phyloP scores from a whole-genome alignment of 2,113 vertebrate genomes.

The Melanerpes aurifrons region DNA sequence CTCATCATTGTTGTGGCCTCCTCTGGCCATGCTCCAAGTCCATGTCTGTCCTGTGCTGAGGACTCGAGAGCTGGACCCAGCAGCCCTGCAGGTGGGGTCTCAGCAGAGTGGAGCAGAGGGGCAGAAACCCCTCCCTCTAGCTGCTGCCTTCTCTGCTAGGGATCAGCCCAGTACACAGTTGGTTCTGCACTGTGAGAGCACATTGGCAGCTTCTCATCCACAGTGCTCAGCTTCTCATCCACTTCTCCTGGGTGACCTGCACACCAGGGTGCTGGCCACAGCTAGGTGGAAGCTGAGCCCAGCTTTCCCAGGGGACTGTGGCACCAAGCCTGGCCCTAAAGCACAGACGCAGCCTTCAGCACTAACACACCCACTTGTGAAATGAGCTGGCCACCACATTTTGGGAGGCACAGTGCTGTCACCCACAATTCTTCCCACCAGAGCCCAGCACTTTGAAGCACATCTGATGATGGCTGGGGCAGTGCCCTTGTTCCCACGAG shows the following conservation, averaged over 20 bases:
- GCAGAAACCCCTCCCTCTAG: background rate
- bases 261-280: background rate
- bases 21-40: background rate
- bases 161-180: background rate
- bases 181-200: background rate
- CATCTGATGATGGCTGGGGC: background rate
- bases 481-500: background rate
- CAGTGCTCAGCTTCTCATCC: background rate
- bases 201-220: no score
- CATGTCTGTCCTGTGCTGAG: background rate
- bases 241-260: background rate
- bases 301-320: background rate
- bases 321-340: background rate
- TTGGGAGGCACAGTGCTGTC: background rate
- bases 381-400: accelerated
- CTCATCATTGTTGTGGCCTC: background rate
- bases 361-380: background rate
- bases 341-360: accelerated
- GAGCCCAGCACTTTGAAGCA: background rate
- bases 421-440: background rate
- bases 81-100: background rate
- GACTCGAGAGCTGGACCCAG: background rate
- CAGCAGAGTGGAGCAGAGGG: background rate
- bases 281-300: background rate
- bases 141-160: background rate